These are phyloP conservation scores for Kryptolebias marmoratus DNA, from an alignment of 2,113 vertebrate species.

Conservation along the genomic window DNA sequence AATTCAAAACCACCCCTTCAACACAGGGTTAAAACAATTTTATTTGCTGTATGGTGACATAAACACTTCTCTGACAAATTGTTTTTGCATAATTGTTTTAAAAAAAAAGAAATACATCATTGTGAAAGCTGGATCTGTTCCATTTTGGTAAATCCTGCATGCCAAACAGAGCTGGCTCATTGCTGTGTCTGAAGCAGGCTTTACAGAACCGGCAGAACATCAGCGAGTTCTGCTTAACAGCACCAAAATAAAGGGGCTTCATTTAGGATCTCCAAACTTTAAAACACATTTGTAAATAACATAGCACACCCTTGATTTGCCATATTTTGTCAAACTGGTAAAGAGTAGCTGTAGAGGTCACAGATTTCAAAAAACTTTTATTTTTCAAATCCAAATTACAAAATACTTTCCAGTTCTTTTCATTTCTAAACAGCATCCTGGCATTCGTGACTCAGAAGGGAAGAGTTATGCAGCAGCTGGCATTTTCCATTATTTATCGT, in stretches of 20 bases:
- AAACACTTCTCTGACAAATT: no score
- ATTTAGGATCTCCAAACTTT: not conserved
- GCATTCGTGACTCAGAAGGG: slow-evolving; percentile 31
- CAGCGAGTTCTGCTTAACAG: not conserved
- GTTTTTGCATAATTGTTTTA: no score
- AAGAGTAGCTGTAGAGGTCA: not conserved
- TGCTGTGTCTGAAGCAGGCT: no score
- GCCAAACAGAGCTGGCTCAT: no score
- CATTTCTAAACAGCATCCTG: not conserved
- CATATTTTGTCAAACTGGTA: not conserved
- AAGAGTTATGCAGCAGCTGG: slow-evolving; percentile 34
- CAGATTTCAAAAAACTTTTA: not conserved
- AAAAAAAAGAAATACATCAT: no score
- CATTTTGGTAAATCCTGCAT: no score
- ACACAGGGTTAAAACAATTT: no score
- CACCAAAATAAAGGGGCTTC: not conserved
- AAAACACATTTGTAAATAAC: not conserved
- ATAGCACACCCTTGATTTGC: not conserved
- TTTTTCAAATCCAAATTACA: not conserved
- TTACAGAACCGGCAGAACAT: not conserved
- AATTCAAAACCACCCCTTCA: no score
- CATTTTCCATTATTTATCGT: slow-evolving; percentile 49
- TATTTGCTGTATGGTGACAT: no score
- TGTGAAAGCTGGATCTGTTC: no score
- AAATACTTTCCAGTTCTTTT: not conserved